Evolutionary conservation across 2,888 invertebrate genomes (phyloP).

Genomic region (Dryocosmus kuriphilus): DNA sequence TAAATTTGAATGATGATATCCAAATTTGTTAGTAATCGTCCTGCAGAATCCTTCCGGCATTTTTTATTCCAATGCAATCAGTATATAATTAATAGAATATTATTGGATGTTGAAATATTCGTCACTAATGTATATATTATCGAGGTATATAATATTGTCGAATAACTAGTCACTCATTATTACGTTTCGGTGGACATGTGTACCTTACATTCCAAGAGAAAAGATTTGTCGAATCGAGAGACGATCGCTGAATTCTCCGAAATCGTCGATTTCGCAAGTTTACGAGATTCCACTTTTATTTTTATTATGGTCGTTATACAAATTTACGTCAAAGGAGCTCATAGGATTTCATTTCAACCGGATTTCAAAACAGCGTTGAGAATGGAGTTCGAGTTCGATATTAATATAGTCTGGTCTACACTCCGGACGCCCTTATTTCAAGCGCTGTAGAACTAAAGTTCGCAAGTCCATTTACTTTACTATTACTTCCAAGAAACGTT

Average conservation of each 20-base stretch:
- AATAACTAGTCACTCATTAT: too few species aligned
- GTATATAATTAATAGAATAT: too few species aligned
- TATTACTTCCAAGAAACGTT: background rate
- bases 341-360: background rate
- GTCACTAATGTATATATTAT: too few species aligned
- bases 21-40: too few species aligned
- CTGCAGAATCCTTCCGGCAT: too few species aligned
- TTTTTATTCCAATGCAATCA: too few species aligned
- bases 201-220: conserved; percentile 7
- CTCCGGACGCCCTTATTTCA: background rate
- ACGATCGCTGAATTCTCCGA: background rate
- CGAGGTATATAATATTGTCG: too few species aligned
- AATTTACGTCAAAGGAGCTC: background rate
- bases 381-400: background rate
- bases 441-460: background rate
- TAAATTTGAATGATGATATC: too few species aligned
- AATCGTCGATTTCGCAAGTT: background rate
- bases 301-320: background rate
- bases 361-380: background rate
- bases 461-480: background rate
- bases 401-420: background rate
- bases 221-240: conserved; percentile 7
- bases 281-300: background rate
- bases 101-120: too few species aligned
- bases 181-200: too few species aligned